Evolutionary conservation across 1,140 invertebrate species (phyloP).

Genomic region (Drosophila sp.): DNA sequence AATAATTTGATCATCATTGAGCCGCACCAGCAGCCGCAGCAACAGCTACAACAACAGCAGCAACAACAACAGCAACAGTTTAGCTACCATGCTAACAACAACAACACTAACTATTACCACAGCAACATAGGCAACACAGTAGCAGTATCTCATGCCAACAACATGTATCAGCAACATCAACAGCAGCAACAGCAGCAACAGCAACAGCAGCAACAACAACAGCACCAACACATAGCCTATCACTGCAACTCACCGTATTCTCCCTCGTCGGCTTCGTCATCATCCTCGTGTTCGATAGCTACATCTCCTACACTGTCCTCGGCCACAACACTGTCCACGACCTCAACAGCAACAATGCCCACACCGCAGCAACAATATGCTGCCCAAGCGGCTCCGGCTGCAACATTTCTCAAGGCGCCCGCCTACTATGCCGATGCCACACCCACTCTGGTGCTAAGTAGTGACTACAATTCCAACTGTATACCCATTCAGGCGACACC

Average conservation of each 20-base stretch:
- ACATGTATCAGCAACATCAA: constrained; percentile 74
- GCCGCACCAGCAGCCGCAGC: constrained; percentile 68
- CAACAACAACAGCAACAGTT: constrained; percentile 61
- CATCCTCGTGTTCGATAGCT: constrained; percentile 82
- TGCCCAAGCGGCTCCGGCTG: constrained; percentile 43
- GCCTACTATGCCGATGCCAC: constrained; percentile 71
- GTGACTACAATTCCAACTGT: constrained; percentile 80
- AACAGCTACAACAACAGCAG: constrained; percentile 44
- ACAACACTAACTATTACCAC: constrained; percentile 35
- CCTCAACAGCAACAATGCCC: constrained; percentile 79
- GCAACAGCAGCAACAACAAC: constrained; percentile 48
- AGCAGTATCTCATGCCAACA: constrained; percentile 56
- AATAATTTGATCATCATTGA: constrained; percentile 81
- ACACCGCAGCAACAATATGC: constrained; percentile 74
- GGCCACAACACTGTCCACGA: constrained; percentile 77
- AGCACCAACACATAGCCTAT: constrained; percentile 69
- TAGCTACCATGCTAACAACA: constrained; percentile 51
- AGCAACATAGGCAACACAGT: constrained; percentile 52
- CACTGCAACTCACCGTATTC: constrained; percentile 81
- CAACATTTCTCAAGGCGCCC: constrained; percentile 73
- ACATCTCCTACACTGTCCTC: constrained; percentile 78
- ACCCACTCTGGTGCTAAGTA: constrained; percentile 77
- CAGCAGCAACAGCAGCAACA: constrained; percentile 49
- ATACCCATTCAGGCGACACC: constrained; percentile 81
- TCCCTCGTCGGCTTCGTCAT: constrained; percentile 80